Evolutionary conservation across 2,113 vertebrate species (phyloP).

Genomic region (Hippocampus abdominalis): DNA sequence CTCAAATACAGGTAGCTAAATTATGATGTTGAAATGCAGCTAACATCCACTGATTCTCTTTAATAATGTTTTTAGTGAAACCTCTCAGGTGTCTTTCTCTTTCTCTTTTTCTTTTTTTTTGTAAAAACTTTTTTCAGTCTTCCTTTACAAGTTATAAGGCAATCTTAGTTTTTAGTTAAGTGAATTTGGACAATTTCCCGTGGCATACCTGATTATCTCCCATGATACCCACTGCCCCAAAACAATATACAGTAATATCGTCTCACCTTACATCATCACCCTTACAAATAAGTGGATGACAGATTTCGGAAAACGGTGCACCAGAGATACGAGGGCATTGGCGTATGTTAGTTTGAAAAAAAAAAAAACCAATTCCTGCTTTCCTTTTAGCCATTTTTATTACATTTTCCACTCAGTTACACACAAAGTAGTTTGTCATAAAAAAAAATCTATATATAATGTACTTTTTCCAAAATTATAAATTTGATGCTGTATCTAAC

Average conservation of each 20-base stretch:
- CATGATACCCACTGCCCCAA: not conserved
- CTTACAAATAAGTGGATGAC: not conserved
- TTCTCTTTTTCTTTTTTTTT: no score
- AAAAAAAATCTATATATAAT: no score
- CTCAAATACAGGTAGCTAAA: not conserved
- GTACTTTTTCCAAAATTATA: no score
- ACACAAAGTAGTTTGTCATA: no score
- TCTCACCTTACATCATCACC: not conserved
- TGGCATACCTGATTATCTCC: not conserved
- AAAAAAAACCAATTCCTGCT: not conserved
- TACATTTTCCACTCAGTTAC: no score
- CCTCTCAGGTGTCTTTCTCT: no score
- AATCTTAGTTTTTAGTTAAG: not conserved
- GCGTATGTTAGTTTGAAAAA: not conserved
- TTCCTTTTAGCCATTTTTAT: not conserved
- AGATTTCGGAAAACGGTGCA: not conserved
- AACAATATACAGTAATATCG: not conserved
- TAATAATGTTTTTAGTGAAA: no score
- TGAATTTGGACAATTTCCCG: not conserved
- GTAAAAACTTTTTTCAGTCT: no score
- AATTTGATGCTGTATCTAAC: no score
- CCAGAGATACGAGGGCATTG: not conserved
- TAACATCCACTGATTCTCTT: no score
- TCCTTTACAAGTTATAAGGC: not conserved
- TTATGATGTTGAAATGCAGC: not conserved